Base-by-base conservation (phyloP, 2,113 vertebrate species). In the Sarotherodon lohbergeri region DNA sequence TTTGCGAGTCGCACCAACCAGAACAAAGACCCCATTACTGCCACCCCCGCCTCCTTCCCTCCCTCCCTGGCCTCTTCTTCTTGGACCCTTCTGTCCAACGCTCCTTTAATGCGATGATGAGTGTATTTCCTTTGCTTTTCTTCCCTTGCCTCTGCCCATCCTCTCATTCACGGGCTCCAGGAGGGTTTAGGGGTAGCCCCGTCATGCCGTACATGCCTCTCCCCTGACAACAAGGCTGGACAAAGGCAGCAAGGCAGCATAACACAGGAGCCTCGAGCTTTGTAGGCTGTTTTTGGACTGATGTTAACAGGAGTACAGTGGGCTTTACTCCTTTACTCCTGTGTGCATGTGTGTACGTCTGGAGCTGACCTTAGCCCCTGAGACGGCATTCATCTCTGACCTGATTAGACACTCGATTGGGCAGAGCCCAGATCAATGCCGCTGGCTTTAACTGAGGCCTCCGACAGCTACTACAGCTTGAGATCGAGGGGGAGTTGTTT, bases 11-110 rank as follows among this genome's bases (percentile, higher is more conserved):
- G 92, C 92, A 89, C 91, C 91, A 94, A 90, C 83, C 92, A 96
- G 87, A 95, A 96, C 95, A 96, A 96, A 96, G 93, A 91, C 83
- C 86, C 94, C 85, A 94, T 95, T 95, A 94, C 94, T 89, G 86
- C 85, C 43, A 68, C 82, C 29, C 17, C 71, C 9, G 14, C 63
- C 71, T 48, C 84, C 55, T 48, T 59, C 41, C 34, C 50, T 76
- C 90, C 86, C 83, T 80, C 43, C 68, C 54, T 54, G 68, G 41
- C 71, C 80, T 76, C 86, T 68, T 91, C 83, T 52, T 85, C 85
- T 61, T 82, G 83, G 16, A 85, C 79, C 82, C 41, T 34, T 85
- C 83, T 86, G 82, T 88, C 91, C 86, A 73, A 81, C 57, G 43
- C 79, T 92, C 76, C 73, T 89, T 94, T 86, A 92, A 90, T 88